phyloP scores from a whole-genome alignment of 2,113 vertebrate genomes.

The Acinonyx jubatus region DNA sequence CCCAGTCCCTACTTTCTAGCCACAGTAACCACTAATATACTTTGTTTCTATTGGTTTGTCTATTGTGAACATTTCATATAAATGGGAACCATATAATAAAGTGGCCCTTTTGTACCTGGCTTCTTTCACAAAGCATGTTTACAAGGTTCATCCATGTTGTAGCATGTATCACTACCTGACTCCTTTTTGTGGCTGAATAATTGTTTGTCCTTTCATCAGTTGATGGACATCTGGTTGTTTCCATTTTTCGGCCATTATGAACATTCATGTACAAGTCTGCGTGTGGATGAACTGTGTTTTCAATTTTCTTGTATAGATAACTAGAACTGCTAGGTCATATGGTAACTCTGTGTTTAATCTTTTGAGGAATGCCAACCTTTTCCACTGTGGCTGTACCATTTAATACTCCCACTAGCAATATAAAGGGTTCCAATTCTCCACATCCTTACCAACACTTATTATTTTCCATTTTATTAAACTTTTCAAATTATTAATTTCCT shows the following conservation, averaged over 20 bases:
- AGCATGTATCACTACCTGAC: neutral
- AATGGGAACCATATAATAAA: neutral
- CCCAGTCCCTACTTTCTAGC: neutral
- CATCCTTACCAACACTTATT: neutral
- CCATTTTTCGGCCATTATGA: neutral
- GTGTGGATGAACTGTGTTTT: neutral
- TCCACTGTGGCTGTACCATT: neutral
- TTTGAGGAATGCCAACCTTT: neutral
- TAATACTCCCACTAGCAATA: neutral
- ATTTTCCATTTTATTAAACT: constrained; percentile 5
- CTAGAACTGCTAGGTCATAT: neutral
- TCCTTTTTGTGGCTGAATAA: neutral
- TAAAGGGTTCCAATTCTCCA: neutral
- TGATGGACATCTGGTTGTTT: neutral
- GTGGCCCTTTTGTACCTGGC: neutral
- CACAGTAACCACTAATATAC: neutral
- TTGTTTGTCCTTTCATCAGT: neutral
- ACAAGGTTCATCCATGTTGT: neutral
- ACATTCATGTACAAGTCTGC: neutral
- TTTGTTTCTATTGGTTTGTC: neutral
- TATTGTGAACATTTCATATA: neutral
- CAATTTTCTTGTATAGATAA: neutral
- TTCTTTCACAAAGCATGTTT: neutral
- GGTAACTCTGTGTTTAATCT: neutral
- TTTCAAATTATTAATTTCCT: neutral